Percentiles rank a stretch among this genome's conserved stretches.
Conservation (phyloP, 2,113 vertebrate genomes). For the Lynx canadensis region DNA sequence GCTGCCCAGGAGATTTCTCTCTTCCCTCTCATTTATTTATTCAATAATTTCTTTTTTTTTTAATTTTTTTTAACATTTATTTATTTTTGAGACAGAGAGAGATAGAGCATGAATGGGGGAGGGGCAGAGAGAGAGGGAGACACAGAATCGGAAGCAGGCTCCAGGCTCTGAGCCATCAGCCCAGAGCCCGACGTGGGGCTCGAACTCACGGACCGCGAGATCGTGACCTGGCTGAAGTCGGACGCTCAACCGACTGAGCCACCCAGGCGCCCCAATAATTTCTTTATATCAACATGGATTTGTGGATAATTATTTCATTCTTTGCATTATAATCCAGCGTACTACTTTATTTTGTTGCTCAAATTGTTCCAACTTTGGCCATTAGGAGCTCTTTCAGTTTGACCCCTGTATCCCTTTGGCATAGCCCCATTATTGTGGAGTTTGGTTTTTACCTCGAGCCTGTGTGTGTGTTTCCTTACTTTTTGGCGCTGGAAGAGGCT, state of each 20-base stretch:
- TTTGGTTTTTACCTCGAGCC: not conserved
- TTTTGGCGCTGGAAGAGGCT: not conserved
- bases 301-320: not conserved
- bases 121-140: no score
- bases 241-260: no score
- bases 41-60: conserved; percentile 4
- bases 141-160: no score
- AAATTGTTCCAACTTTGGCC: not conserved
- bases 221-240: no score
- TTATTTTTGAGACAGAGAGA: no score
- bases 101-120: no score
- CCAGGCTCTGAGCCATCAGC: no score
- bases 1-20: not conserved
- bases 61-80: no score
- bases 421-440: not conserved
- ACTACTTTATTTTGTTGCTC: not conserved
- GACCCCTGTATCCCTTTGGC: not conserved
- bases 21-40: not conserved
- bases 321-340: not conserved
- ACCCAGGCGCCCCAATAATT: not conserved
- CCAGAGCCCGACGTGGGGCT: no score
- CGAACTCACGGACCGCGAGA: no score
- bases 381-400: not conserved
- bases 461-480: not conserved
- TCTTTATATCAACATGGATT: not conserved